Evolutionary conservation across 2,888 invertebrate genomes (phyloP).

Genomic region (Marronus borbonicus): DNA sequence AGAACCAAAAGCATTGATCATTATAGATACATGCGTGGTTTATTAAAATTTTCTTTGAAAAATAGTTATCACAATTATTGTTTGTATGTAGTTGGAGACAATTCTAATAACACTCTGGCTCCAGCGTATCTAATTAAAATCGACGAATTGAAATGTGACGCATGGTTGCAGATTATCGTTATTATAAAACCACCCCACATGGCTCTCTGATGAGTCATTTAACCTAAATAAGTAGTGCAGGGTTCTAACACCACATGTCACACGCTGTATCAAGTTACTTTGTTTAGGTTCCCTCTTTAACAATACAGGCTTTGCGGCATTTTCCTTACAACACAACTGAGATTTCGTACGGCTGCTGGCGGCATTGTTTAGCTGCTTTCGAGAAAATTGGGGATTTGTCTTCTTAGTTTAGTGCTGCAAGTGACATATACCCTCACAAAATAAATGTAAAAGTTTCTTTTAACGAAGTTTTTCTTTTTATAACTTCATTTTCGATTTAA

Average conservation of each 20-base stretch:
- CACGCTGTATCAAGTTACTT: conserved; percentile 52
- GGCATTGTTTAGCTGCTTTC: not conserved
- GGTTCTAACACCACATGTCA: conserved; percentile 55
- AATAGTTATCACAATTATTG: no score
- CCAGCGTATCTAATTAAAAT: not conserved
- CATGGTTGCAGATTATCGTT: conserved; percentile 47
- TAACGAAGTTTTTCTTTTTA: not conserved
- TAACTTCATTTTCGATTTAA: no score
- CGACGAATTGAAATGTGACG: conserved; percentile 19
- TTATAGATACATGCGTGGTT: no score
- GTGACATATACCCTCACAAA: not conserved
- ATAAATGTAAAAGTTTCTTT: not conserved
- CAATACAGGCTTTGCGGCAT: conserved; percentile 47
- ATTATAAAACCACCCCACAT: conserved; percentile 42
- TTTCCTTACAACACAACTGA: conserved; percentile 46
- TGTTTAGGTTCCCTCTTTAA: conserved; percentile 50
- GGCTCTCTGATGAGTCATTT: conserved; percentile 61
- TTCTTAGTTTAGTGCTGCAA: not conserved
- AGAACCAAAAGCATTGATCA: no score
- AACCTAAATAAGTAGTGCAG: conserved; percentile 58
- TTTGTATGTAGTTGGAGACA: no score
- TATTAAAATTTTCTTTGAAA: no score
- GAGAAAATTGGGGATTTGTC: conserved; percentile 35
- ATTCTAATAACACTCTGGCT: no score
- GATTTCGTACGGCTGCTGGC: conserved; percentile 31